Evolutionary conservation across 1,140 invertebrate genomes (phyloP).

Genomic region (Drosophila bocqueti): DNA sequence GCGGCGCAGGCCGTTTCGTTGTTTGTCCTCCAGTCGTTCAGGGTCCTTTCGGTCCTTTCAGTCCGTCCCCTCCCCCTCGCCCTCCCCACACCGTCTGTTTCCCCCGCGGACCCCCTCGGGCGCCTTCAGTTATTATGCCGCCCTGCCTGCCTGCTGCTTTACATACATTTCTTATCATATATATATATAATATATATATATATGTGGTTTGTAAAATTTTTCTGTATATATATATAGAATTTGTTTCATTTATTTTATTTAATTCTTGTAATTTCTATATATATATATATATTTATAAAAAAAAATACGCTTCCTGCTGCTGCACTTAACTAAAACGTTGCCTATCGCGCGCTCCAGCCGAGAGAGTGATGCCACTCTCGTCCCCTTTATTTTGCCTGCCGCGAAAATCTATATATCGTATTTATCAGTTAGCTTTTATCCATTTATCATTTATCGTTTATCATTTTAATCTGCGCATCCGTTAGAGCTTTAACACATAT

Average conservation of each 20-base stretch:
- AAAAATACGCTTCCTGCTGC: slow-evolving; percentile 53
- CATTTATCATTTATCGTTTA: slow-evolving; percentile 13
- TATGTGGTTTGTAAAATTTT: slow-evolving; percentile 43
- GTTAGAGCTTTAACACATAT: slow-evolving; percentile 47
- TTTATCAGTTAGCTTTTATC: slow-evolving; percentile 15
- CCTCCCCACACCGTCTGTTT: neutral
- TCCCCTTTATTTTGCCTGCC: neutral
- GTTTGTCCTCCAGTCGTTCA: slow-evolving; percentile 21
- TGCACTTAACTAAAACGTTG: slow-evolving; percentile 57
- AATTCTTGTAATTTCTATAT: slow-evolving; percentile 43
- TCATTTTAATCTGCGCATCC: slow-evolving; percentile 22
- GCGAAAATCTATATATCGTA: slow-evolving; percentile 33
- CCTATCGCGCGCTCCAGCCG: slow-evolving; percentile 26
- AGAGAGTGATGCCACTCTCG: slow-evolving; percentile 9
- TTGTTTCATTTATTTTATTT: slow-evolving; percentile 39
- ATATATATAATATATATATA: slow-evolving; percentile 39
- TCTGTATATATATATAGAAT: slow-evolving; percentile 58
- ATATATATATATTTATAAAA: slow-evolving; percentile 56
- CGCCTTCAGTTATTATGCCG: slow-evolving; percentile 25
- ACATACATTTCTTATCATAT: slow-evolving; percentile 56
- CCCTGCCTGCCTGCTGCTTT: slow-evolving; percentile 28
- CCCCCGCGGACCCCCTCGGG: slow-evolving; percentile 1
- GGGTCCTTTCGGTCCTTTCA: slow-evolving; percentile 7
- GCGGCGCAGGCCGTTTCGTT: slow-evolving; percentile 36
- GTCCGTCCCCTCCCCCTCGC: slow-evolving; percentile 2